Percentiles rank a stretch among this genome's conserved stretches.
These are phyloP conservation scores for Agrotis puta DNA, from an alignment of 2,888 invertebrate genomes.

Conservation along the genomic window DNA sequence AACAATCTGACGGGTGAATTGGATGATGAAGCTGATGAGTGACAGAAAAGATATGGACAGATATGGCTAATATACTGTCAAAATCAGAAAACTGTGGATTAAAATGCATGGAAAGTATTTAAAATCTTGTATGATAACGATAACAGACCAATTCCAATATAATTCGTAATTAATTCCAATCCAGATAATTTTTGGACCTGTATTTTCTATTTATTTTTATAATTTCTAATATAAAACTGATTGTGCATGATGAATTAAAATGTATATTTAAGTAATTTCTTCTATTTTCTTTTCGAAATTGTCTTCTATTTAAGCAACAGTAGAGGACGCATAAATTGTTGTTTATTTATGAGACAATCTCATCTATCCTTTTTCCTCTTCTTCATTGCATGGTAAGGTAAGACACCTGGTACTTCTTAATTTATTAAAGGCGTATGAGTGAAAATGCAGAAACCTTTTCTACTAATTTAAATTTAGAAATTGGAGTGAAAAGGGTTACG, in stretches of 20 bases:
- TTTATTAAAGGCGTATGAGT: constrained; percentile 66
- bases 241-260: constrained; percentile 49
- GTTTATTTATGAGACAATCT: constrained; percentile 73
- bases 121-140: not conserved
- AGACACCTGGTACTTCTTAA: constrained; percentile 28
- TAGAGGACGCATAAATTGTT: constrained; percentile 81
- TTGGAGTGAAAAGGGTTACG: constrained; percentile 67
- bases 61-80: not conserved
- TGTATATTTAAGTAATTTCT: constrained; percentile 6
- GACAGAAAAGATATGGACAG: not conserved
- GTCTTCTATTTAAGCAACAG: constrained; percentile 75
- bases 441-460: constrained; percentile 81
- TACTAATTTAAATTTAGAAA: constrained; percentile 76
- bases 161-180: too few relatives aligned
- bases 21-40: not conserved
- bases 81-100: not conserved
- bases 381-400: not conserved
- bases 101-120: not conserved
- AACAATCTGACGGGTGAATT: constrained; percentile 9
- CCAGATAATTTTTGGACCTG: not conserved
- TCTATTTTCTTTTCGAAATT: constrained; percentile 69
- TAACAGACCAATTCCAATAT: not conserved
- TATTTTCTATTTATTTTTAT: constrained; percentile 22
- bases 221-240: constrained; percentile 11
- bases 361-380: constrained; percentile 10